These are phyloP conservation scores for Diabrotica virgifera DNA, from an alignment of 1,140 invertebrate species.

Conservation along the genomic window DNA sequence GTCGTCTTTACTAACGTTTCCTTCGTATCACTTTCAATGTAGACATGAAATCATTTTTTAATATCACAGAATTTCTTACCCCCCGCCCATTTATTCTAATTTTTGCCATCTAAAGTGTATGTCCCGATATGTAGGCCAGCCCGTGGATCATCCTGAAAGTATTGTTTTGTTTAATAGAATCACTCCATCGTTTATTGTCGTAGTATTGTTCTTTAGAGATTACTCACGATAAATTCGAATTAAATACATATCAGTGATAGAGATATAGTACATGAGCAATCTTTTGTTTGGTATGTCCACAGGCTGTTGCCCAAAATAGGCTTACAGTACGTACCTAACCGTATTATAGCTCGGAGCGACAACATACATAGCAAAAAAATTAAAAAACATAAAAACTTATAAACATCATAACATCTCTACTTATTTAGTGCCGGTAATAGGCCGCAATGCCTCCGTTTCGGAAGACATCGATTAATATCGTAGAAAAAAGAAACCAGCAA, in stretches of 20 bases:
- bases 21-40: background rate
- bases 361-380: conserved; percentile 33
- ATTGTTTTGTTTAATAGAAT: no score
- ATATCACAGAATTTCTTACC: background rate
- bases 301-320: conserved; percentile 3
- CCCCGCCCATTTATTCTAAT: background rate
- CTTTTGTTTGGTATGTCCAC: background rate
- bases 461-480: conserved; percentile 37
- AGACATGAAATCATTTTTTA: background rate
- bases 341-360: conserved; percentile 24
- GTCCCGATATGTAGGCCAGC: background rate
- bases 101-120: background rate
- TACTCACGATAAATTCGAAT: no score
- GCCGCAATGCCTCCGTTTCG: conserved; percentile 34
- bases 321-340: conserved; percentile 14
- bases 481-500: conserved; percentile 25
- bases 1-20: no score
- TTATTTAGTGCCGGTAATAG: conserved; percentile 41
- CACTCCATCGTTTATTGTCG: no score
- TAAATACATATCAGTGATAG: no score
- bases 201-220: no score
- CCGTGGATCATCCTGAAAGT: no score
- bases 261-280: no score
- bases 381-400: conserved; percentile 24
- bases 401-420: conserved; percentile 44